A percentile compares a stretch with the other conserved stretches of the same genome.
phyloP scores from a whole-genome alignment of 2,888 invertebrate species.

The Nemapogon koenigi region DNA sequence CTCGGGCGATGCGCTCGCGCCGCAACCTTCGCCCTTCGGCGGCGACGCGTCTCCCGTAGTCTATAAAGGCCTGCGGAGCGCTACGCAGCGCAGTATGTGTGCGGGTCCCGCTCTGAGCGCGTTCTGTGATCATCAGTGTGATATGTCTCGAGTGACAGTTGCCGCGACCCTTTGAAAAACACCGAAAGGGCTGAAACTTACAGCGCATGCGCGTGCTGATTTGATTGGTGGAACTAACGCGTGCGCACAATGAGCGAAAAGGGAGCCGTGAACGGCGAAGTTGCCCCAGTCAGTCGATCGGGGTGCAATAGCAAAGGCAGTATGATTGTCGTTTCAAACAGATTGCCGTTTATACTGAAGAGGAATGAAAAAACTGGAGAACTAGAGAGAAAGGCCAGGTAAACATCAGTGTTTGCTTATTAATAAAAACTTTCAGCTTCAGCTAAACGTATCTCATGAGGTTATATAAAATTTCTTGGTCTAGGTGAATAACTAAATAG shows the following conservation, averaged over 20 bases:
- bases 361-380: slow-evolving; percentile 74
- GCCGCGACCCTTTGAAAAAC: slow-evolving; percentile 15
- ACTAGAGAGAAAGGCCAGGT: slow-evolving; percentile 86
- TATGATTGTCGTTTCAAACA: slow-evolving; percentile 91
- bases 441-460: too few species aligned
- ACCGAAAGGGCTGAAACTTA: too few species aligned
- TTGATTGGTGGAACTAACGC: slow-evolving; percentile 48
- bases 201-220: slow-evolving; percentile 44
- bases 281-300: slow-evolving; percentile 37
- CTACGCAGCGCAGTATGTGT: too few species aligned
- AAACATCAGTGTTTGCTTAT: too few species aligned
- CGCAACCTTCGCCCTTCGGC: slow-evolving; percentile 47
- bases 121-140: neutral
- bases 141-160: neutral
- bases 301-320: slow-evolving; percentile 69
- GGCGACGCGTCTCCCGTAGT: slow-evolving; percentile 38
- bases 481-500: too few species aligned
- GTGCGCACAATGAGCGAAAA: slow-evolving; percentile 25
- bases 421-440: too few species aligned
- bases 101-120: neutral
- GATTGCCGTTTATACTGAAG: slow-evolving; percentile 85
- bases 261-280: slow-evolving; percentile 17
- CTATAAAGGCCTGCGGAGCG: slow-evolving; percentile 55
- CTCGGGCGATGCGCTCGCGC: slow-evolving; percentile 38
- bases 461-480: too few species aligned